Evolutionary conservation across 2,888 invertebrate species (phyloP).

Genomic region (Augochlorella aurata): DNA sequence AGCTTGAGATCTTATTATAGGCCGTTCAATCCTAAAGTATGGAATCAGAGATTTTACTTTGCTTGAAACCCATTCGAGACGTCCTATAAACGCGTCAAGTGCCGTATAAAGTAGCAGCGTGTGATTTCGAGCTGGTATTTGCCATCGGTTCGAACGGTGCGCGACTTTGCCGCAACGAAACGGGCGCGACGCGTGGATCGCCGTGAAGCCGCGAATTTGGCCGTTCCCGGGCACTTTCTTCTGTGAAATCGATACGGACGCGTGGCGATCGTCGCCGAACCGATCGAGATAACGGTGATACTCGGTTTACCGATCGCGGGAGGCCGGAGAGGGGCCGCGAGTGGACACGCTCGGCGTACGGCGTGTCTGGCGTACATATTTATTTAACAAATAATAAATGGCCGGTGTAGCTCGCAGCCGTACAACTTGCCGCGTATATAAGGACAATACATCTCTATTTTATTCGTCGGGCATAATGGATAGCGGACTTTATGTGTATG

Average conservation of each 20-base stretch:
- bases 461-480: slow-evolving; percentile 68
- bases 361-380: slow-evolving; percentile 48
- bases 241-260: slow-evolving; percentile 2
- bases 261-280: slow-evolving; percentile 1
- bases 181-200: too few relatives aligned
- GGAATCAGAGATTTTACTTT: too few relatives aligned
- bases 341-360: slow-evolving; percentile 35
- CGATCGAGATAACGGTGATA: slow-evolving; percentile 17
- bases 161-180: too few relatives aligned
- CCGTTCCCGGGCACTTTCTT: neutral
- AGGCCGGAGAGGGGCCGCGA: neutral
- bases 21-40: too few relatives aligned
- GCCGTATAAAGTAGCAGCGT: too few relatives aligned
- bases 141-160: too few relatives aligned
- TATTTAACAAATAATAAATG: slow-evolving; percentile 73
- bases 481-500: slow-evolving; percentile 48
- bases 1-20: too few relatives aligned
- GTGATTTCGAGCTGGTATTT: too few relatives aligned
- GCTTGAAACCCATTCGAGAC: too few relatives aligned
- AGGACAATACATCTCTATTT: slow-evolving; percentile 78
- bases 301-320: slow-evolving; percentile 47
- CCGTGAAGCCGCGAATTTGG: neutral
- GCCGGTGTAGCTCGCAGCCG: slow-evolving; percentile 59
- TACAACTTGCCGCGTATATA: slow-evolving; percentile 71
- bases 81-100: too few relatives aligned